Base-by-base conservation (phyloP, 2,888 invertebrate species). In the Lagria hirta region DNA sequence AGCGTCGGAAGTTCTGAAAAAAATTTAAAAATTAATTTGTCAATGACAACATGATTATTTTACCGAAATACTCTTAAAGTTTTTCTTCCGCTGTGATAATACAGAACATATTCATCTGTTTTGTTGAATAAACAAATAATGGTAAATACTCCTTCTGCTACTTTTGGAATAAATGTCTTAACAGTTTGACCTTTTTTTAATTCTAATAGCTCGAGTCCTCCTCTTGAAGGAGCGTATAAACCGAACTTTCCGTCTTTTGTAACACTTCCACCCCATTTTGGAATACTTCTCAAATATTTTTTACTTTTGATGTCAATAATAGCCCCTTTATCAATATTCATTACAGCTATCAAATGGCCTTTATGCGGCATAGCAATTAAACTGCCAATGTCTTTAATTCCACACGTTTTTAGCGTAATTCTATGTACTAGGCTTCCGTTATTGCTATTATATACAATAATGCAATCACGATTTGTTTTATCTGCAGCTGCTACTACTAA, bases 121-220 rank as follows among this genome's bases (percentile, higher is more conserved):
- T 88, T 86, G 43, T 93, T 96, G 70, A 98, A 98, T 75, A 89
- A 83, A 45, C 93, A 91, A 52, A 94, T 92, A 11, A 97, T 93
- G 2, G 91, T 93, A 70, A 97, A 97, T 0, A 98, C 97, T 0
- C 98, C 98, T 69, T 98, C 97, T 0, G 97, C 96, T 0, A 97
- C 88, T 67, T 90, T 83, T 3, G 92, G 92, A 51, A 98, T 96
- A 52, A 94, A 87, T 0, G 89, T 94, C 68, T 88, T 87, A 0
- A 92, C 84, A 0, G 88, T 87, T 29, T 85, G 82, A 0, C 97
- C 96, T 60, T 90, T 86, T 64, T 91, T 92, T 48, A 98, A 74
- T 66, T 98, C 97, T 6, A 92, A 78, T 17, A 97, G 80, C 64
- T 98, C 96, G 1, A 98, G 73, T 0, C 98, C 98, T 0, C 98